A percentile compares a stretch with the other conserved stretches of the same genome.
Conservation (phyloP, 1,140 invertebrate genomes). For the Pogonomyrmex barbatus region DNA sequence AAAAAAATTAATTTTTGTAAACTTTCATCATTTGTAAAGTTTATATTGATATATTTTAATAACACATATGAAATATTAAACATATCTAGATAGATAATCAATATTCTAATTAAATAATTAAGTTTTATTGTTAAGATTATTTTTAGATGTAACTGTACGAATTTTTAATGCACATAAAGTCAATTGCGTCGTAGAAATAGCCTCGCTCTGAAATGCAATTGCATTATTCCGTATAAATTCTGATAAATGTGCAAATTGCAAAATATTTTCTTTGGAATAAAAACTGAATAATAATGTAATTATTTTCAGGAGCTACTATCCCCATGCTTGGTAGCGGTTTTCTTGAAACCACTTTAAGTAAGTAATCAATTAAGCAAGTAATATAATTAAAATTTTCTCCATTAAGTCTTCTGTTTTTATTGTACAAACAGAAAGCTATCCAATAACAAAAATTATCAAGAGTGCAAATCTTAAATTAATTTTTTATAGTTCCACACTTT, state of each 20-base stretch:
- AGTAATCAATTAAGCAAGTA: conserved; percentile 50
- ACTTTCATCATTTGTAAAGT: too few species aligned
- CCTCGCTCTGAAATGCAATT: not conserved
- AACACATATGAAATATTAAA: too few species aligned
- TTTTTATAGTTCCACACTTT: too few species aligned
- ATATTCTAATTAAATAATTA: too few species aligned
- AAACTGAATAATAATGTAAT: conserved; percentile 59
- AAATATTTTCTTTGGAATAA: not conserved
- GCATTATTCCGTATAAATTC: not conserved
- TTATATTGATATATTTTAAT: too few species aligned
- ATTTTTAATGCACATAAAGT: not conserved
- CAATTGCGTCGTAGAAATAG: not conserved
- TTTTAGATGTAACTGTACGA: too few species aligned
- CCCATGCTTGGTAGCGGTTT: conserved; percentile 72
- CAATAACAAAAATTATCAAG: too few species aligned
- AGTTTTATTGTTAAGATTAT: too few species aligned
- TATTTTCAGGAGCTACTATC: conserved; percentile 71
- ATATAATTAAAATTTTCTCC: conserved; percentile 49
- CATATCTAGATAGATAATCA: too few species aligned
- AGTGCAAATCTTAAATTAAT: too few species aligned
- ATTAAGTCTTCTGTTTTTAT: not conserved
- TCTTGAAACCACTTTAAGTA: conserved; percentile 75
- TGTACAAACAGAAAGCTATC: not conserved
- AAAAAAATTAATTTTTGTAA: too few species aligned
- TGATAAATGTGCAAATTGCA: not conserved